These are phyloP conservation scores for Hippocampus abdominalis DNA, from an alignment of 2,113 vertebrate genomes.

Conservation along the genomic window DNA sequence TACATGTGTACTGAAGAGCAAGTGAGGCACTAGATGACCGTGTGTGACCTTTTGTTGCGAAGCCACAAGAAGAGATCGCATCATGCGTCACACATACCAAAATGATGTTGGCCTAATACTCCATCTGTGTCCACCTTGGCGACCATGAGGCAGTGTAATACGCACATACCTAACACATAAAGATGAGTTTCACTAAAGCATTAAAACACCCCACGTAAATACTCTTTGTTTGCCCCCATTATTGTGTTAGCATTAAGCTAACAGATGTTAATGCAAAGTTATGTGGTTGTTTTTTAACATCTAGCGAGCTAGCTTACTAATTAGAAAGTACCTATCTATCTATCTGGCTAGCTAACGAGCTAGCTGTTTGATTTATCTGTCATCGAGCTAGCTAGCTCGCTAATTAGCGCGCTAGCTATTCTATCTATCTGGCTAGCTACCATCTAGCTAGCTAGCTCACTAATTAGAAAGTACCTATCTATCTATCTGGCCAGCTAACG, in stretches of 20 bases:
- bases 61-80: neutral
- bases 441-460: too few relatives aligned
- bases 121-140: neutral
- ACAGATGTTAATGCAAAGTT: too few relatives aligned
- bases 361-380: neutral
- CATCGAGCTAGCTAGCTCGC: too few relatives aligned
- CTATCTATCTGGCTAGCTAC: neutral
- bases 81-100: neutral
- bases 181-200: too few relatives aligned
- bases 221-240: too few relatives aligned
- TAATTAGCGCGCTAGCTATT: too few relatives aligned
- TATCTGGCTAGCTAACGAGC: neutral
- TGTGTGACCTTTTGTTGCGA: neutral
- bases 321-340: neutral
- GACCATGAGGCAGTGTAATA: too few relatives aligned
- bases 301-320: too few relatives aligned
- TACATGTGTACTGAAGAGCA: neutral
- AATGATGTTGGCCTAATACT: neutral
- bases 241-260: too few relatives aligned
- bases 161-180: too few relatives aligned
- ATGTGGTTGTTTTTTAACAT: too few relatives aligned
- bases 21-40: neutral
- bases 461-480: neutral
- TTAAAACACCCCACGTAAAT: too few relatives aligned
- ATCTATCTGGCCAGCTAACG: neutral